phyloP scores from a whole-genome alignment of 2,797 vertebrate species.

The Dermochelys coriacea region DNA sequence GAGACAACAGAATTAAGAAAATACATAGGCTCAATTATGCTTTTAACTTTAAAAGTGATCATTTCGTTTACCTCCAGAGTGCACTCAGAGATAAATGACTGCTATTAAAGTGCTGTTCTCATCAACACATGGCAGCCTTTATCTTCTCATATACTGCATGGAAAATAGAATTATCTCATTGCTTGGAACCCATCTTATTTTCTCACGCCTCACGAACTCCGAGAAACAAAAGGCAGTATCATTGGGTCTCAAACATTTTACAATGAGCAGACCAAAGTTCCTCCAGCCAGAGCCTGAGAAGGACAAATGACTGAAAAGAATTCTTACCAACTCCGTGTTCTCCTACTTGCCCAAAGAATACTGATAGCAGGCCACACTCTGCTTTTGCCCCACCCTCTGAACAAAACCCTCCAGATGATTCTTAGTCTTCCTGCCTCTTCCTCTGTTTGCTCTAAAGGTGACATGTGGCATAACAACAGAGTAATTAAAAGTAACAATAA shows the following conservation, averaged over 20 bases:
- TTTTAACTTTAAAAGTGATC: slow-evolving; percentile 43
- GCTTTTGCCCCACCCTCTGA: background rate
- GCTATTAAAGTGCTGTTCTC: slow-evolving; percentile 66
- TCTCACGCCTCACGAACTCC: slow-evolving; percentile 35
- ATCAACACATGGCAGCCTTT: slow-evolving; percentile 49
- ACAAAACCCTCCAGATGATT: background rate
- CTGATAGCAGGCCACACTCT: background rate
- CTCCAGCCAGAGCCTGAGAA: background rate
- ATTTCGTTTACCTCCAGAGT: slow-evolving; percentile 53
- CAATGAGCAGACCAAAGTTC: background rate
- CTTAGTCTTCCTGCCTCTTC: background rate
- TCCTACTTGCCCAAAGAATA: background rate
- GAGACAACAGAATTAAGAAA: slow-evolving; percentile 39
- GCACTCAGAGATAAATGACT: slow-evolving; percentile 53
- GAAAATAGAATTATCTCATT: slow-evolving; percentile 59
- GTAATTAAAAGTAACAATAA: background rate
- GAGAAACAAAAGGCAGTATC: slow-evolving; percentile 30
- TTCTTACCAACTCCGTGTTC: background rate
- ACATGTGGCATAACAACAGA: background rate
- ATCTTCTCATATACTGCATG: slow-evolving; percentile 9
- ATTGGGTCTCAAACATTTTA: background rate
- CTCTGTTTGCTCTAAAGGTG: background rate
- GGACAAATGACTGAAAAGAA: background rate
- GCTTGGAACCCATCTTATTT: slow-evolving; percentile 47
- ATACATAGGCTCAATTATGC: slow-evolving; percentile 23